Evolutionary conservation across 2,113 vertebrate genomes (phyloP), one percentile per base, ranked within the genome.

Genomic region (Acrocephalus arundinaceus): DNA sequence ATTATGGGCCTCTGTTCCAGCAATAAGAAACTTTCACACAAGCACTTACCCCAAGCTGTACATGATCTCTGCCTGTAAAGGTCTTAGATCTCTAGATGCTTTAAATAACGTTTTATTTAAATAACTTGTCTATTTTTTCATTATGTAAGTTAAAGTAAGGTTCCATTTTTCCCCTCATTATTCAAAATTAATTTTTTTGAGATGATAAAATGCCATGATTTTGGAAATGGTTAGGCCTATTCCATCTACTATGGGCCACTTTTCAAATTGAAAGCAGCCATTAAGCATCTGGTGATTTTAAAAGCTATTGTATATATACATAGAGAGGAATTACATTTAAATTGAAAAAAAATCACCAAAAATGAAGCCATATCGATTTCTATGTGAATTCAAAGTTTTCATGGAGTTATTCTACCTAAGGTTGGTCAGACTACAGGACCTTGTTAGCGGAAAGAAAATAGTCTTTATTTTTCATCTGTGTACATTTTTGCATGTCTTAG

Each of bases 1-100:
- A 88, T 94, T 94, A 92, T 49, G 68, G 78, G 76, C 37, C 79
- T 87, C 58, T 77, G 55, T 94, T 95, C 55, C 81, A 93, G 51
- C 74, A 96, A 46, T 89, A 94, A 75, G 89, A 87, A 80, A 80
- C 39, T 61, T 59, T 94, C 77, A 80, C 43, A 90, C 15, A 84
- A 71, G 48, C 68, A 94, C 31, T 90, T 90, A 84, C 59, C 43
- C 59, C 51, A 63, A 59, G 75, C 39, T 55, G 37, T 77, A 63
- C 31, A 74, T 49, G 48, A 90, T 85, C 43, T 81, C 73, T 89
- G 31, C 18, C 49, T 82, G 16, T 41, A 70, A 35, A 85, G 37
- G 58, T 76, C 71, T 92, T 78, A 79, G 57, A 75, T 71, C 12
- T 68, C 59, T 41, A 81, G 30, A 45, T 73, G 19, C 5, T 68